A percentile compares a stretch with the other conserved stretches of the same genome.
These are phyloP conservation scores for Steatocranus sp. DNA, from an alignment of 2,797 vertebrate species.

Conservation along the genomic window DNA sequence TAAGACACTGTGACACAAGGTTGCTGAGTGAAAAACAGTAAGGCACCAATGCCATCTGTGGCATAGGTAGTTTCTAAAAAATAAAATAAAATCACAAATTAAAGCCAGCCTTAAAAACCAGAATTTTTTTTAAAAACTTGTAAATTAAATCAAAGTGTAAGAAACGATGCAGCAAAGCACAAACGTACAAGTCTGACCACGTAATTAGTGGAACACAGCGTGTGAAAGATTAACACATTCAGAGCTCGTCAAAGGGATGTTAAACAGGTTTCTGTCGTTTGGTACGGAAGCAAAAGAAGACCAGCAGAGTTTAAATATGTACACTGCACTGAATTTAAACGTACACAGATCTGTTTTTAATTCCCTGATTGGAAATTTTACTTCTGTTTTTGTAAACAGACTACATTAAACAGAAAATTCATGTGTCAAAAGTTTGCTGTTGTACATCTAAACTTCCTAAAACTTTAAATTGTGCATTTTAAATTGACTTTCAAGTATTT, in stretches of 20 bases:
- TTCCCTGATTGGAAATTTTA: not conserved
- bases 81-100: not conserved
- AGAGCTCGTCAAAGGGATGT: not conserved
- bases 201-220: slow-evolving; percentile 41
- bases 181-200: slow-evolving; percentile 6
- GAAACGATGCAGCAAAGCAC: slow-evolving; percentile 28
- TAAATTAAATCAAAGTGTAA: not conserved
- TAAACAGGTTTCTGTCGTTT: not conserved
- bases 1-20: slow-evolving; percentile 64
- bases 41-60: slow-evolving; percentile 82
- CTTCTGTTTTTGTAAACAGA: not conserved
- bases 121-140: not conserved
- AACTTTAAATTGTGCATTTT: not conserved
- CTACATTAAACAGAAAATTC: rapidly evolving
- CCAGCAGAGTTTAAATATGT: rapidly evolving
- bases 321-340: not conserved
- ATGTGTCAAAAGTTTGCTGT: not conserved
- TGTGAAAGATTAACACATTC: slow-evolving; percentile 39
- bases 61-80: slow-evolving; percentile 64
- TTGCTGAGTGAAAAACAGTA: slow-evolving; percentile 74
- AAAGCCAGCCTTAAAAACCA: not conserved
- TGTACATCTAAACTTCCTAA: not conserved
- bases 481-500: not conserved
- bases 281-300: not conserved
- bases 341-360: rapidly evolving